Evolutionary conservation across 2,888 invertebrate genomes (phyloP), one percentile per base, ranked within the genome.

Genomic region (Galeopsomyia nigrocyanea): DNA sequence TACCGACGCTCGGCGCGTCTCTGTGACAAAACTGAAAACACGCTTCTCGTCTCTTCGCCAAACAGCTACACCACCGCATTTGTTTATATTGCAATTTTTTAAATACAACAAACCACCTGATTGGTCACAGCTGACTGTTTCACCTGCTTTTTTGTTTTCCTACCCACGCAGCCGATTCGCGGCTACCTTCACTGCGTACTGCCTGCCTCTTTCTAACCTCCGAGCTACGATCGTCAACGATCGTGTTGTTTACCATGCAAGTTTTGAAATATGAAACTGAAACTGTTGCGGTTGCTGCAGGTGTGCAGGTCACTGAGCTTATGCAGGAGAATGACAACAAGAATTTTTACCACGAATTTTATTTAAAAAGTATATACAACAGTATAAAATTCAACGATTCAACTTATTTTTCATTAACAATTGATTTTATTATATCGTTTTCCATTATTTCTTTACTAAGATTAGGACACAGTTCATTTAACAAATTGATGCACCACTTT

Each of bases 31-130:
- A n/a, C n/a, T n/a, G n/a, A n/a, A n/a, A n/a, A 39, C 39, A 7
- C 39, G 39, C 39, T 3, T 39, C 7, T 39, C 13, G 10, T 39
- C 39, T 39, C 39, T 39, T 39, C 10, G 10, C 39, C 39, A 39
- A 39, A 26, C 10, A 9, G 10, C 39, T 39, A 7, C 39, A 39
- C 7, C 39, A 39, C 16, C 16, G 47, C 60, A 71, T 72, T 71
- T 75, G 71, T 72, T 75, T 75, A 75, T 75, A 62, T 71, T 75
- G 68, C 68, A 68, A 71, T 72, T 71, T 75, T 75, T 75, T 53
- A 66, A 75, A 65, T 65, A 39, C 68, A 57, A 60, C 50, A 63
- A 56, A 62, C 46, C 53, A 60, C 55, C 64, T 63, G 65, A 75
- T 75, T 75, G 75, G 71, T 62, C 62, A 71, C 74, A 74, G 71